Evolutionary conservation across 2,113 vertebrate species (phyloP), one percentile per base, ranked within the genome.

Genomic region (Uropsilus gracilis): DNA sequence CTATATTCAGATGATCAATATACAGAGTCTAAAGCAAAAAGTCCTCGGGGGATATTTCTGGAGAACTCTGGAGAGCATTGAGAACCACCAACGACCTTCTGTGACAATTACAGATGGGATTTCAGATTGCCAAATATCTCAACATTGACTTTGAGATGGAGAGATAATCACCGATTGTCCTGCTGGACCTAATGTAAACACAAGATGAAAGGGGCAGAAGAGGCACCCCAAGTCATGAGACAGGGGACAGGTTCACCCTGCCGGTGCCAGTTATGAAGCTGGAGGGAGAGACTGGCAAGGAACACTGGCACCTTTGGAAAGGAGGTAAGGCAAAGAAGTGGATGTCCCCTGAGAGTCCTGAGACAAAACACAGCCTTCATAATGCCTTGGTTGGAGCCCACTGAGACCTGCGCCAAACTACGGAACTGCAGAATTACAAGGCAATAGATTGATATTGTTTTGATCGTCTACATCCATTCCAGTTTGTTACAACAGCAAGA

Each of bases 171-270:
- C 2, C 7, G 34, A 13, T 78, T 17, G 55, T 24, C 28, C 2
- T 0, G 8, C 5, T 5, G 17, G 13, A 11, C 6, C 46, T 37
- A 3, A 26, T 4, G 8, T 32, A 24, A 34, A 26, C 20, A 5
- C 17, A 39, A 32, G 5, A 59, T 24, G 66, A 13, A 76, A 76
- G 10, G 53, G n/a, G 16, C 26, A 12, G 24, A 44, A 42, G 20
- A 30, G 13, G 17, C 18, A 4, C 32, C 8, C n/a, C 13, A 2
- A 9, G 5, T 9, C n/a, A 5, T 0, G 0, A 13, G 8, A 37
- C 0, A 28, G 12, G 24, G 5, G 37, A 26, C 57, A 18, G 6
- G 37, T 24, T 61, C n/a, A 9, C 5, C 9, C 26, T 80, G 46
- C 34, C 37, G 5, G 1, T 48, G 8, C 16, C 32, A 16, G 24